A percentile compares a stretch with the other conserved stretches of the same genome.
Evolutionary conservation across 2,797 vertebrate genomes (phyloP).

Genomic region (Pachyuromys duprasi): DNA sequence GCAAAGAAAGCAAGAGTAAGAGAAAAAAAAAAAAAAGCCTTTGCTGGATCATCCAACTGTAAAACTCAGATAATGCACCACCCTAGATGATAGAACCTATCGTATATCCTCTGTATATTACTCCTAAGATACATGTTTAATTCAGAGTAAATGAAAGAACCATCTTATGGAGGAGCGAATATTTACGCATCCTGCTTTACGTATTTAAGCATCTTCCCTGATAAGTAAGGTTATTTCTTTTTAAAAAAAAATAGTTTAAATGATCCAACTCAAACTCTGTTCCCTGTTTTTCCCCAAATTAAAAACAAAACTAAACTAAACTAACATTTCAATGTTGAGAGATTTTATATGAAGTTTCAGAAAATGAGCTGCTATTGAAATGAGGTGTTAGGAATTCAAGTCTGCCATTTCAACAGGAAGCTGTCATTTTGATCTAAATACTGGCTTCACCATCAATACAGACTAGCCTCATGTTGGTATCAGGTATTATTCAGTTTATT

Average conservation of each 20-base stretch:
- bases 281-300: neutral
- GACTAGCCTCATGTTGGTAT: neutral
- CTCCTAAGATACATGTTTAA: neutral
- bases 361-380: neutral
- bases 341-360: conserved; percentile 1
- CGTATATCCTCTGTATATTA: neutral
- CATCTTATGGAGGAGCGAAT: neutral
- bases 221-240: neutral
- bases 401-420: neutral
- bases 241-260: neutral
- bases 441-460: neutral
- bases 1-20: neutral
- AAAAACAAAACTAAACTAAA: neutral
- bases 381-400: neutral
- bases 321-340: neutral
- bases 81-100: neutral
- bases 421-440: neutral
- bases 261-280: neutral
- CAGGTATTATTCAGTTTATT: too few relatives aligned
- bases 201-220: neutral
- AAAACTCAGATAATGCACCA: neutral
- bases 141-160: neutral
- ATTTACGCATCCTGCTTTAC: neutral
- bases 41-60: neutral
- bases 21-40: neutral